Conservation (phyloP, 2,113 vertebrate genomes). For the Excalfactoria chinensis region DNA sequence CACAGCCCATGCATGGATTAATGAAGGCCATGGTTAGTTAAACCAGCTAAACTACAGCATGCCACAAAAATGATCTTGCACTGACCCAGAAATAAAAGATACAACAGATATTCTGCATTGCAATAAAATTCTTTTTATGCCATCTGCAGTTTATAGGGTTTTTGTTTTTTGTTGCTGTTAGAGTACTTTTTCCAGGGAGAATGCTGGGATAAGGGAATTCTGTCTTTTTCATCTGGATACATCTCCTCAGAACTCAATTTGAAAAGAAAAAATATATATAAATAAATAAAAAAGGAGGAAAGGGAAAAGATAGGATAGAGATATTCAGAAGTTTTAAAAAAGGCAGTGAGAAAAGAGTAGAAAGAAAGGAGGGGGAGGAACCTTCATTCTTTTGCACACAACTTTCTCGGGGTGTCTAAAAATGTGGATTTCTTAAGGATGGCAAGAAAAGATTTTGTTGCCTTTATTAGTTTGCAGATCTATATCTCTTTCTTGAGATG, state of each 20-base stretch:
- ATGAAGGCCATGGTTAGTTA: slow-evolving; percentile 80
- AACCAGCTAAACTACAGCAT: slow-evolving; percentile 83
- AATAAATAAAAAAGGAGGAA: not conserved
- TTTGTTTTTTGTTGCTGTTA: not conserved
- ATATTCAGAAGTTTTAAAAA: slow-evolving; percentile 43
- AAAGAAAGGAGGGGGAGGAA: not conserved
- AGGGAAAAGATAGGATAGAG: slow-evolving; percentile 8
- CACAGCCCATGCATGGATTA: slow-evolving; percentile 84
- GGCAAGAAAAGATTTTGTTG: slow-evolving; percentile 99
- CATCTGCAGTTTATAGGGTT: slow-evolving; percentile 85
- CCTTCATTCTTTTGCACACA: slow-evolving; percentile 93
- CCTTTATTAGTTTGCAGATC: slow-evolving; percentile 87
- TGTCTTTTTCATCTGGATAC: not conserved
- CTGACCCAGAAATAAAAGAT: slow-evolving; percentile 83
- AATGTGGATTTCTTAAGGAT: slow-evolving; percentile 79
- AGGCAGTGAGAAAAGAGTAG: not conserved
- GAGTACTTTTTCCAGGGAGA: slow-evolving; percentile 31
- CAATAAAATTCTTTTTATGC: slow-evolving; percentile 99
- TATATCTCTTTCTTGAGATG: slow-evolving; percentile 70
- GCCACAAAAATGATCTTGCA: slow-evolving; percentile 86
- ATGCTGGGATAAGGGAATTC: not conserved
- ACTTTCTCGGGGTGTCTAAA: slow-evolving; percentile 87
- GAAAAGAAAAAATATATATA: not conserved
- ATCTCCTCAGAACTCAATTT: slow-evolving; percentile 7
- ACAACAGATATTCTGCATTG: slow-evolving; percentile 88